Conservation (phyloP, 2,888 invertebrate genomes). For the Blastobasis lacticolella region DNA sequence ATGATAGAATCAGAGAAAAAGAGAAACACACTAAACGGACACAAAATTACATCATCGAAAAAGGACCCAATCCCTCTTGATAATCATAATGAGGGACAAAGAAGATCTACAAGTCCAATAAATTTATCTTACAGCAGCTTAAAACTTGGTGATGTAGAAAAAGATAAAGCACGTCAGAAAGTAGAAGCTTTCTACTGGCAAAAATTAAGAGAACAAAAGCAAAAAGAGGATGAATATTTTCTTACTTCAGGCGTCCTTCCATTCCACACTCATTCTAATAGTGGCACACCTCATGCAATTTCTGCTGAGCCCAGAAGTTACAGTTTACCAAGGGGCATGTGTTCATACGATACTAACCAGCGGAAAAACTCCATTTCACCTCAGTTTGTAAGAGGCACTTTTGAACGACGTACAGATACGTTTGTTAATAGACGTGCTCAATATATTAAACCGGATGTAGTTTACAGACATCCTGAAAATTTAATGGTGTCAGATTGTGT, state of each 20-base stretch:
- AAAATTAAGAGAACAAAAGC: constrained; percentile 76
- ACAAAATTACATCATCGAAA: constrained; percentile 24
- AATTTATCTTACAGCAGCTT: constrained; percentile 13
- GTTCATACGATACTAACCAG: constrained; percentile 13
- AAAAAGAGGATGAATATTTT: constrained; percentile 75
- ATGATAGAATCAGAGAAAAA: constrained; percentile 59
- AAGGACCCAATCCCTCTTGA: constrained; percentile 29
- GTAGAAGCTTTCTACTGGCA: constrained; percentile 82
- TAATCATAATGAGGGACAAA: constrained; percentile 16
- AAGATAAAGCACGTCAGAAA: constrained; percentile 72
- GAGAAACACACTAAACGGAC: constrained; percentile 37
- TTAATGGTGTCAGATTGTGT: constrained; percentile 8
- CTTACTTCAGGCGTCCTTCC: constrained; percentile 21
- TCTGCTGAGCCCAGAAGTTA: constrained; percentile 35
- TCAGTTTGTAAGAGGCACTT: constrained; percentile 40
- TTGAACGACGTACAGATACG: constrained; percentile 54
- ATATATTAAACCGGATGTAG: constrained; percentile 32
- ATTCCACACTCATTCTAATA: constrained; percentile 27
- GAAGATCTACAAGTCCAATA: constrained; percentile 16
- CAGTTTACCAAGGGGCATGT: constrained; percentile 47
- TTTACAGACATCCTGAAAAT: constrained; percentile 48
- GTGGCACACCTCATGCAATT: constrained; percentile 38
- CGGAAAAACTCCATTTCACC: too few relatives aligned
- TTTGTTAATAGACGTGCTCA: constrained; percentile 27
- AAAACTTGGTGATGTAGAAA: constrained; percentile 38